phyloP scores from a whole-genome alignment of 2,888 invertebrate species.

The Vanessa cardui region DNA sequence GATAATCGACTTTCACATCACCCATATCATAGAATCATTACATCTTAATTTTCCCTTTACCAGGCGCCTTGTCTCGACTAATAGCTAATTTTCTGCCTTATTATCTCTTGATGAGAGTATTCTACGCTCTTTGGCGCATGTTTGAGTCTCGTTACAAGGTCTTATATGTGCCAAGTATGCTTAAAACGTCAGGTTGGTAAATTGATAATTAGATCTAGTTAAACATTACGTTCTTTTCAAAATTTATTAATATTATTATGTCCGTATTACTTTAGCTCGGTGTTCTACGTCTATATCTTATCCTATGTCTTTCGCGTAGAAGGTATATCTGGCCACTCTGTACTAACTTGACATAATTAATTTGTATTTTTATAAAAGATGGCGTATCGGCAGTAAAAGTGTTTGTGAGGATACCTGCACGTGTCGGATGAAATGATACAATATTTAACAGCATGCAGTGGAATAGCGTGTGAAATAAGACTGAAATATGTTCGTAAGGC shows the following conservation, averaged over 20 bases:
- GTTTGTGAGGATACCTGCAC: too few relatives aligned
- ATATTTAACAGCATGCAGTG: too few relatives aligned
- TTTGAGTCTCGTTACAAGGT: conserved; percentile 9
- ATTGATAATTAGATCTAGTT: neutral
- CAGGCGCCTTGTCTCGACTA: conserved; percentile 25
- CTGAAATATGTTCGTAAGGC: too few relatives aligned
- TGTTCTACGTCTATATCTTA: too few relatives aligned
- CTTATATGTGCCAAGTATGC: conserved; percentile 3
- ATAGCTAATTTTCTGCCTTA: conserved; percentile 34
- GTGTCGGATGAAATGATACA: too few relatives aligned
- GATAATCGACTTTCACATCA: conserved; percentile 13
- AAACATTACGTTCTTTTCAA: neutral
- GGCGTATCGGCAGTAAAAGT: too few relatives aligned
- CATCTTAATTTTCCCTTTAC: conserved; percentile 28
- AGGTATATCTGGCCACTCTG: too few relatives aligned
- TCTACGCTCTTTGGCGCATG: conserved; percentile 18
- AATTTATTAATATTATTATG: neutral
- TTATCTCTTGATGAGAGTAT: conserved; percentile 32
- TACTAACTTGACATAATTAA: too few relatives aligned
- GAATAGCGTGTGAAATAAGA: too few relatives aligned
- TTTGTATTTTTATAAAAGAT: too few relatives aligned
- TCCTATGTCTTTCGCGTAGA: too few relatives aligned
- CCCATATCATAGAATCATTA: conserved; percentile 15
- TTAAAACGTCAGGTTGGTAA: neutral
- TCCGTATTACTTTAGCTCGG: too few relatives aligned